phyloP scores from a whole-genome alignment of 2,113 vertebrate genomes.

The Cyanoliseus patagonus region DNA sequence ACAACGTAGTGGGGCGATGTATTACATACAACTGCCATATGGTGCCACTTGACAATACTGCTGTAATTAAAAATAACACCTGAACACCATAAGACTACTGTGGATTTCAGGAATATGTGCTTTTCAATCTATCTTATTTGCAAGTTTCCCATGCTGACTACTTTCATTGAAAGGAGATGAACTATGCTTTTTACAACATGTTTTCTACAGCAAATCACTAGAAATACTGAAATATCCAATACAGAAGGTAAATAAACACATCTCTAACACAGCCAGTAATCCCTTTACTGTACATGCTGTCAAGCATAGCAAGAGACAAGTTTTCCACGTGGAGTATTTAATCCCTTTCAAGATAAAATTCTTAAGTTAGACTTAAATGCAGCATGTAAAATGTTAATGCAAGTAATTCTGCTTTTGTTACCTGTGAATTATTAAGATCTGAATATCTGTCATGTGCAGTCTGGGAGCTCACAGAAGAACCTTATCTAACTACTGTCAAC shows the following conservation, averaged over 20 bases:
- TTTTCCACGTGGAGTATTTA: background rate
- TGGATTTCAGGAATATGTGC: background rate
- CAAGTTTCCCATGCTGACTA: background rate
- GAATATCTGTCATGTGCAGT: background rate
- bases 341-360: background rate
- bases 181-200: background rate
- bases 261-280: background rate
- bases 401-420: background rate
- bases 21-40: constrained; percentile 56
- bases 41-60: constrained; percentile 15
- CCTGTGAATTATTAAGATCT: background rate
- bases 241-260: background rate
- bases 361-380: background rate
- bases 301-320: background rate
- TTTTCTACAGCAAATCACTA: background rate
- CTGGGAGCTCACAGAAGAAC: background rate
- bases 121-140: background rate
- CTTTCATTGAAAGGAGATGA: background rate
- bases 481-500: background rate
- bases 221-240: background rate
- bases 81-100: background rate
- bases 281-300: background rate
- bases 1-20: background rate
- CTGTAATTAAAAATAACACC: constrained; percentile 44
- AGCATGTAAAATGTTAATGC: background rate